Percentiles rank a stretch among this genome's conserved stretches.
Conservation (phyloP, 2,888 invertebrate genomes). For the Trichogramma dendrolimi region DNA sequence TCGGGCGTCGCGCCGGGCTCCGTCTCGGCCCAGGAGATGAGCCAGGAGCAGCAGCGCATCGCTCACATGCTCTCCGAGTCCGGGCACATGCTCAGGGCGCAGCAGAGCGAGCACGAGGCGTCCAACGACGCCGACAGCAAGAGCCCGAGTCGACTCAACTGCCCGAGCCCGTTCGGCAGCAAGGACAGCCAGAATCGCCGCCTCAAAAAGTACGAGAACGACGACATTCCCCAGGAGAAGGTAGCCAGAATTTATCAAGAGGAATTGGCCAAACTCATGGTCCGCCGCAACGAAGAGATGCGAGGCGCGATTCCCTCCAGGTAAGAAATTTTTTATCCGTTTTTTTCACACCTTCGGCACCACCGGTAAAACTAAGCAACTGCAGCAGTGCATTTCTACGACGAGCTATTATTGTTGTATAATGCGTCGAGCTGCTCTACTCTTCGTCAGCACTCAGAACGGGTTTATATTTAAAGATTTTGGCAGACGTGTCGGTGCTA, state of each 20-base stretch:
- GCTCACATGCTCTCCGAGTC: conserved; percentile 92
- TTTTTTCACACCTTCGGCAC: not conserved
- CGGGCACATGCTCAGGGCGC: conserved; percentile 11
- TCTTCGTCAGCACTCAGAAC: no score
- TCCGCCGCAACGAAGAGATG: conserved; percentile 68
- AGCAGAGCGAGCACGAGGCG: conserved; percentile 39
- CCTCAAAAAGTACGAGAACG: conserved; percentile 83
- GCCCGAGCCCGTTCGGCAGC: conserved; percentile 76
- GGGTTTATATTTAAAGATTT: no score
- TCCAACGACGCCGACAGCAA: conserved; percentile 71
- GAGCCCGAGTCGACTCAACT: conserved; percentile 67
- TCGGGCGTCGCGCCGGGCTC: not conserved
- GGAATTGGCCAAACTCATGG: conserved; percentile 90
- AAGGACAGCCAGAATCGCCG: conserved; percentile 66
- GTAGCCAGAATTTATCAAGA: conserved; percentile 93
- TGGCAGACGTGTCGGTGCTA: no score
- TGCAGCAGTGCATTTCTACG: no score
- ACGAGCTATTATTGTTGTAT: no score
- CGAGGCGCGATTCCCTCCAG: conserved; percentile 78
- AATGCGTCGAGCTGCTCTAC: no score
- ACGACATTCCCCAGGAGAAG: conserved; percentile 94
- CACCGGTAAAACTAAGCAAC: no score
- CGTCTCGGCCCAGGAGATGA: conserved; percentile 61
- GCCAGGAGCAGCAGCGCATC: conserved; percentile 92
- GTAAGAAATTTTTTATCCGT: conserved; percentile 54